These are phyloP conservation scores for Drosophila equinoxialis DNA, from an alignment of 1,140 invertebrate species.

Conservation along the genomic window DNA sequence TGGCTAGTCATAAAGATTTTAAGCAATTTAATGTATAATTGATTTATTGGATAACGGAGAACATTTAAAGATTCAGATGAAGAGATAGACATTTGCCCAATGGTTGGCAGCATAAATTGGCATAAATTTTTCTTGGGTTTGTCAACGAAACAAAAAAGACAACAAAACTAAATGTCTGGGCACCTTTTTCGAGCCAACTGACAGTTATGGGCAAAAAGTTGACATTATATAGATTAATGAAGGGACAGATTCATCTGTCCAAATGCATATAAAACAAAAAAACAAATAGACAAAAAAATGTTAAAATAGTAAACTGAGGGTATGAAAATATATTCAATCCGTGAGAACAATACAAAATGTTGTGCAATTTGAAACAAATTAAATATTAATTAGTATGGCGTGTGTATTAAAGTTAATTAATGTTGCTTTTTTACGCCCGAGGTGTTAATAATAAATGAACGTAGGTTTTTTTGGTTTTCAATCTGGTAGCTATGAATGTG, in stretches of 20 bases:
- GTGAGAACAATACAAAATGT: constrained; percentile 57
- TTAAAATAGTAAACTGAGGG: constrained; percentile 4
- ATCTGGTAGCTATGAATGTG: constrained; percentile 29
- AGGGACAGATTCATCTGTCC: constrained; percentile 37
- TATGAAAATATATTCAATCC: constrained; percentile 13
- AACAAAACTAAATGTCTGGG: constrained; percentile 15
- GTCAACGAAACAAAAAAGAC: constrained; percentile 14
- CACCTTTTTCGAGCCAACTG: constrained; percentile 43
- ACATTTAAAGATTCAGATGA: constrained; percentile 29
- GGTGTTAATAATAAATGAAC: constrained; percentile 69
- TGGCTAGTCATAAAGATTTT: constrained; percentile 39
- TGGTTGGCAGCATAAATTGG: constrained; percentile 8
- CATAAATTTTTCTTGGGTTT: constrained; percentile 60
- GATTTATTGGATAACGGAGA: constrained; percentile 55
- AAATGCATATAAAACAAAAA: constrained; percentile 5
- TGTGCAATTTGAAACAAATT: constrained; percentile 60
- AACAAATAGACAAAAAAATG: neutral
- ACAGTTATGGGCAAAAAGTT: constrained; percentile 33
- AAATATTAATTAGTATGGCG: constrained; percentile 71
- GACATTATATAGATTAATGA: constrained; percentile 61
- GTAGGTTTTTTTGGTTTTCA: constrained; percentile 34
- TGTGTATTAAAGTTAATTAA: constrained; percentile 72
- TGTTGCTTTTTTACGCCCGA: constrained; percentile 68
- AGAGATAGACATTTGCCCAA: neutral
- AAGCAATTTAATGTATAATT: constrained; percentile 43